Base-by-base conservation (phyloP, 2,888 invertebrate species). In the Zygogramma bicolorata region DNA sequence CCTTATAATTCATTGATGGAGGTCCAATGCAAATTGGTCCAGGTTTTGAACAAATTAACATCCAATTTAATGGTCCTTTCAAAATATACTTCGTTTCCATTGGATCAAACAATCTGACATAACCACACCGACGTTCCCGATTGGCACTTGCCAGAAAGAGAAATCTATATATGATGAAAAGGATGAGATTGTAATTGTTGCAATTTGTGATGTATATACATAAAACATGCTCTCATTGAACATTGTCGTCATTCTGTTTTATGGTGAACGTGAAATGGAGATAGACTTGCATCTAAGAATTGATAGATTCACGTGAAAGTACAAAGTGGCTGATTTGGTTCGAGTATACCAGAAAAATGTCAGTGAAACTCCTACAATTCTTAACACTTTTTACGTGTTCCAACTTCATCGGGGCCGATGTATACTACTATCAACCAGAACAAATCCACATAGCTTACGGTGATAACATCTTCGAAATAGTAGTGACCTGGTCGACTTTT, bases 401-500 rank as follows among this genome's bases (percentile, higher is more conserved):
- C 8, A 71, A 68, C 10, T 38, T 68, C 18, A 71, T 63, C 20
- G 5, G 58, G n/a, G 66, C 66, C 20, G 59, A 76, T 34, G 34
- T 78, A 18, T 74, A 75, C 57, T 88, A 86, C 79, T 90, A 88
- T 85, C 92, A 92, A 81, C 93, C 93, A 1, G 92, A 93, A 82
- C 93, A 92, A 84, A 88, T 93, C 20, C 93, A 93, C 85, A 83
- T 93, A 68, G 85, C 93, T 29, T 92, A 90, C 81, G 93, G 93
- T 78, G 92, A 92, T 75, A 90, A 89, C 82, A 87, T 90, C 62
- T 90, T 89, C 76, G 92, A 94, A 81, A 92, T 95, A 77, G 91
- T 93, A 29, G 92, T 95, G 31, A 96, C 95, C 76, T 96, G 96
- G 96, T 92, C 93, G 1, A 96, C 96, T 8, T 90, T 90, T 83